A percentile compares a stretch with the other conserved stretches of the same genome.
Conservation (phyloP, 2,797 vertebrate species). For the Clarias fuscus region DNA sequence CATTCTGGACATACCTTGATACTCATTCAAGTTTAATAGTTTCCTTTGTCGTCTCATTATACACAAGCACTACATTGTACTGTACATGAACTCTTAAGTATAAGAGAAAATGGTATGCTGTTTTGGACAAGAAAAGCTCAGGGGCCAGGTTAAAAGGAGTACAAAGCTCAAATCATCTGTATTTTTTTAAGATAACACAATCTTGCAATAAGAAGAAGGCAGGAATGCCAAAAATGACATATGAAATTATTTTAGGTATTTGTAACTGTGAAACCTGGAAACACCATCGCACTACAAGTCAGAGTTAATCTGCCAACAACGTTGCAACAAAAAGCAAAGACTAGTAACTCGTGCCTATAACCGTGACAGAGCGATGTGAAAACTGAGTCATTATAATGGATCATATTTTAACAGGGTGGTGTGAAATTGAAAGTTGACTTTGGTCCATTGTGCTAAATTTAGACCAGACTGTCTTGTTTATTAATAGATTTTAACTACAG, state of each 20-base stretch:
- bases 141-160: slow-evolving; percentile 29
- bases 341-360: neutral
- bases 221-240: slow-evolving; percentile 28
- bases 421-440: neutral
- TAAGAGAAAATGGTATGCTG: neutral
- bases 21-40: neutral
- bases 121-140: neutral
- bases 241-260: slow-evolving; percentile 27
- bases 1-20: slow-evolving; percentile 5
- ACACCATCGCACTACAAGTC: neutral
- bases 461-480: slow-evolving; percentile 10
- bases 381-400: neutral
- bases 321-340: neutral
- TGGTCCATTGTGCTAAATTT: slow-evolving; percentile 12
- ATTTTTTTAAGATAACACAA: slow-evolving; percentile 41
- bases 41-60: neutral
- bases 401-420: neutral
- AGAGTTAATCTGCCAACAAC: neutral
- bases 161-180: slow-evolving; percentile 26
- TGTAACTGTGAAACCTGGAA: neutral
- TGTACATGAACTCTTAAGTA: neutral
- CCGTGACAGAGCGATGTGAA: neutral
- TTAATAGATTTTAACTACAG: slow-evolving; percentile 27
- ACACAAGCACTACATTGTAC: neutral
- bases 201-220: slow-evolving; percentile 36